Conservation (phyloP, 2,888 invertebrate species). For the Scaptomyza reducta region DNA sequence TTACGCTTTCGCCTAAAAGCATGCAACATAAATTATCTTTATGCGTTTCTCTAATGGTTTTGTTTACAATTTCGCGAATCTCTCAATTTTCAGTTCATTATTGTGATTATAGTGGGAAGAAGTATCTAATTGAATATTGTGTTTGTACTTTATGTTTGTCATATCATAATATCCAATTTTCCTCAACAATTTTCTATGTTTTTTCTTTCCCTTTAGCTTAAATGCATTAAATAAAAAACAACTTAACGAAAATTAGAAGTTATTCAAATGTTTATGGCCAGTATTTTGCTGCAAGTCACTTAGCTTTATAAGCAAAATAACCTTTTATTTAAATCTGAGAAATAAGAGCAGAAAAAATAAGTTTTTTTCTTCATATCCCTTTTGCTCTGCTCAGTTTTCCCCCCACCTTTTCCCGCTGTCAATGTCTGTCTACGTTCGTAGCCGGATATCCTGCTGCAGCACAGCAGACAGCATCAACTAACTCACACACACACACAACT, state of each 20-base stretch:
- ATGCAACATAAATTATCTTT: slow-evolving; percentile 70
- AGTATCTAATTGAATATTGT: too few species aligned
- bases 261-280: slow-evolving; percentile 15
- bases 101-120: too few species aligned
- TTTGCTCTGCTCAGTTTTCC: slow-evolving; percentile 12
- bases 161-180: too few species aligned
- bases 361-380: slow-evolving; percentile 11
- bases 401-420: background rate
- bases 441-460: slow-evolving; percentile 74
- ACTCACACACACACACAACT: slow-evolving; percentile 26
- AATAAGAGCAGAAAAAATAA: background rate
- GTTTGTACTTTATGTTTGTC: too few species aligned
- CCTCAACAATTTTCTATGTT: background rate
- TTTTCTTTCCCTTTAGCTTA: background rate
- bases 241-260: background rate
- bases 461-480: slow-evolving; percentile 54
- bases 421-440: slow-evolving; percentile 64
- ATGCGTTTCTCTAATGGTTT: slow-evolving; percentile 58
- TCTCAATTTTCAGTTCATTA: background rate
- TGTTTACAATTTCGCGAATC: slow-evolving; percentile 58
- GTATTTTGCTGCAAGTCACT: slow-evolving; percentile 8
- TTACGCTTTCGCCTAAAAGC: slow-evolving; percentile 61
- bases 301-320: slow-evolving; percentile 14
- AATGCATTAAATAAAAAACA: background rate
- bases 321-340: slow-evolving; percentile 32